Conservation (phyloP, 1,140 invertebrate genomes). For the Chironomus tepperi region DNA sequence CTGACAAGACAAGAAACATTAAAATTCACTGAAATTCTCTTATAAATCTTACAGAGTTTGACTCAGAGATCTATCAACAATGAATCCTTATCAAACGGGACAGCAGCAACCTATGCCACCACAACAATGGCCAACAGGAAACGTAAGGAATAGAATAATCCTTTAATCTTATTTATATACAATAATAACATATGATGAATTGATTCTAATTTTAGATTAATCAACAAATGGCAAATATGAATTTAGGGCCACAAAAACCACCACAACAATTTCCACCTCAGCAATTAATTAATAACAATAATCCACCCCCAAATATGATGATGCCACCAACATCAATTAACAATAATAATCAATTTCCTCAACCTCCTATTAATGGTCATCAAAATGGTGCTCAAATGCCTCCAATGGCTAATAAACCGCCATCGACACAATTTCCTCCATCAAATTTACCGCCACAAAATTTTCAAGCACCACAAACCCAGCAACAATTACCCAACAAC, state of each 20-base stretch:
- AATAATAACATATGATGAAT: neutral
- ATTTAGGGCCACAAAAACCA: slow-evolving; percentile 8
- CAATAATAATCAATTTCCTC: neutral
- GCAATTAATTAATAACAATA: no score
- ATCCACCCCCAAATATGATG: neutral
- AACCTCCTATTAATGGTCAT: neutral
- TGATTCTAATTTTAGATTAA: neutral
- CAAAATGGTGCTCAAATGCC: slow-evolving; percentile 6
- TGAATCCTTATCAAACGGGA: neutral
- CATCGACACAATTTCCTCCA: neutral
- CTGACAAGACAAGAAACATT: neutral
- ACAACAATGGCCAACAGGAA: neutral
- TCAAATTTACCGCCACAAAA: neutral
- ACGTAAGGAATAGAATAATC: neutral
- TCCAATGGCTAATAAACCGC: neutral
- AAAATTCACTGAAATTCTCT: neutral
- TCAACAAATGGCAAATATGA: slow-evolving; percentile 19
- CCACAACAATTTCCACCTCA: neutral
- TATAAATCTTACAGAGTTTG: no score
- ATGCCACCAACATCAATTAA: neutral
- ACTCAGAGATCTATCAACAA: neutral
- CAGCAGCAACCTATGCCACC: neutral
- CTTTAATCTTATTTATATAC: neutral
- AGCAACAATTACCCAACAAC: neutral
- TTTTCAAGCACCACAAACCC: neutral